These are phyloP conservation scores for Heteromyza rotundicornis DNA, from an alignment of 2,888 invertebrate species.

Conservation along the genomic window DNA sequence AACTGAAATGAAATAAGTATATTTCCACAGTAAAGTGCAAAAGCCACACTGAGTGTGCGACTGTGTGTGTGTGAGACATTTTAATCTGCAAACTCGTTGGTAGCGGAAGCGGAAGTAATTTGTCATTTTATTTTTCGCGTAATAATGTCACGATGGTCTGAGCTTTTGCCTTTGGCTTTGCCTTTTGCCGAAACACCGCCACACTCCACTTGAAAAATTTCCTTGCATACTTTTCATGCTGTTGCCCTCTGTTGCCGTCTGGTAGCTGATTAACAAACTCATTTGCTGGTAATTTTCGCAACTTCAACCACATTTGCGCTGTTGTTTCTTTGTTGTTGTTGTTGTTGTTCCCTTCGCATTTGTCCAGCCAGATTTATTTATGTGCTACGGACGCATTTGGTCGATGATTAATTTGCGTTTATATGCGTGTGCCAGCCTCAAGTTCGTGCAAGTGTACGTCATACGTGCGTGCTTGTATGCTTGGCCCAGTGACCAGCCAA, in stretches of 20 bases:
- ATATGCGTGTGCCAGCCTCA: constrained; percentile 25
- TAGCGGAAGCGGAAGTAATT: constrained; percentile 43
- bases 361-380: neutral
- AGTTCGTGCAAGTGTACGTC: too few relatives aligned
- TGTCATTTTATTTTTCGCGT: constrained; percentile 39
- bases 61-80: neutral
- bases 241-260: neutral
- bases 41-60: neutral
- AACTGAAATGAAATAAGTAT: too few relatives aligned
- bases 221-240: neutral
- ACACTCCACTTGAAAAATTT: neutral
- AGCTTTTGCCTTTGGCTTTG: constrained; percentile 13
- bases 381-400: neutral
- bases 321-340: neutral
- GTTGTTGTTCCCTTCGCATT: neutral
- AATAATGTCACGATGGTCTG: constrained; percentile 7
- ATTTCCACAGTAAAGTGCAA: too few relatives aligned
- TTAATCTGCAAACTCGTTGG: neutral
- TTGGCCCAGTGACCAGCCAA: too few relatives aligned
- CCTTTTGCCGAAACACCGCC: neutral
- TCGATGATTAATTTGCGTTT: constrained; percentile 35
- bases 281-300: neutral
- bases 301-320: neutral
- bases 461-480: too few relatives aligned
- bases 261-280: neutral